Evolutionary conservation across 2,888 invertebrate genomes (phyloP), one percentile per base, ranked within the genome.

Genomic region (Eupithecia centaureata): DNA sequence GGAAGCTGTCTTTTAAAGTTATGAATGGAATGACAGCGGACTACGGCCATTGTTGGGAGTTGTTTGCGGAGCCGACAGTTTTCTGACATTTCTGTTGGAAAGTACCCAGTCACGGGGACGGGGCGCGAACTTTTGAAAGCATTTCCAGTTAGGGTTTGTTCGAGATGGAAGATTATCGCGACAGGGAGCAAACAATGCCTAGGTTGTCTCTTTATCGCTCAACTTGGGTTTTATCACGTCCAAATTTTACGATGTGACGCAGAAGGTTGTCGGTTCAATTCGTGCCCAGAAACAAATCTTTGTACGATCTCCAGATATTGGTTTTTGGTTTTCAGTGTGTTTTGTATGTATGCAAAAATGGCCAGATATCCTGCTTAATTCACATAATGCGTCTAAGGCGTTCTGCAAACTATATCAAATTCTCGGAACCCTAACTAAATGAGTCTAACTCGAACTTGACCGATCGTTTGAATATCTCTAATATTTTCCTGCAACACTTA

Each of bases 1-100:
- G 51, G 57, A 60, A 62, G 63, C 47, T 59, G 52, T 63, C 61
- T 70, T 69, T 69, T 61, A 57, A 63, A 66, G 42, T 63, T 65
- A 61, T 64, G 65, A 69, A 65, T 57, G 61, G 32, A 33, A 27
- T 61, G 69, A 63, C 65, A 65, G 30, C 35, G 56, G 63, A 62
- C 62, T 65, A 42, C 61, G 59, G 28, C 61, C 61, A n/a, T 61
- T 61, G 61, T 63, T 59, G 58, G 35, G n/a, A 54, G 13, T 35
- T 33, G 63, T 59, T 67, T 59, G 28, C n/a, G 32, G 28, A n/a
- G 57, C 32, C n/a, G 27, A n/a, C 27, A 30, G 5, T 10, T 57
- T 33, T 33, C 32, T 57, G 32, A 35, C 25, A 58, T 42, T 57
- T 56, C 57, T 30, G 22, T 47, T 47, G 35, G 35, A 25, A 54